Conservation (phyloP, 1,140 invertebrate genomes). For the Babylonia areolata region DNA sequence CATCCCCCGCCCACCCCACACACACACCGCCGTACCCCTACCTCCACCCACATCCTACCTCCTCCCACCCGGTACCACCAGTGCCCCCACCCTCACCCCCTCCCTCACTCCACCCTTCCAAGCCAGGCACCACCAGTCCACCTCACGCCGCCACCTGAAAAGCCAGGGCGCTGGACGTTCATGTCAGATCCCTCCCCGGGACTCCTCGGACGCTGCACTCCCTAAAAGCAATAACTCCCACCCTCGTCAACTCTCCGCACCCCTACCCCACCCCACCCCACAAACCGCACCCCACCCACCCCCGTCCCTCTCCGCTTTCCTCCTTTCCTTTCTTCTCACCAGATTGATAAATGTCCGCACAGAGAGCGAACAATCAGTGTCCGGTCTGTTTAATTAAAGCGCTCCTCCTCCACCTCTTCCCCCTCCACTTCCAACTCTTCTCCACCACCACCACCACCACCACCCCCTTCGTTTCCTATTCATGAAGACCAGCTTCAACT, state of each 20-base stretch:
- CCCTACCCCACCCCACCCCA: too few relatives aligned
- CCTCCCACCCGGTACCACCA: too few relatives aligned
- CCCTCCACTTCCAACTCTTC: background rate
- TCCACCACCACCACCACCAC: background rate
- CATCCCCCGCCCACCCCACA: conserved; percentile 3
- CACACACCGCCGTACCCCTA: conserved; percentile 3
- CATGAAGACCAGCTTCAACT: too few relatives aligned
- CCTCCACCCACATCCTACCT: background rate
- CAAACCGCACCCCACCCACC: too few relatives aligned
- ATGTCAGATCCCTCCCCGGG: background rate
- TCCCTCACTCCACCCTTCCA: too few relatives aligned
- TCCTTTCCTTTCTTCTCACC: background rate
- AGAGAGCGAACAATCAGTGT: background rate
- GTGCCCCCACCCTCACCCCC: background rate
- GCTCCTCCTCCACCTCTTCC: background rate
- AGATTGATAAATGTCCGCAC: conserved; percentile 14
- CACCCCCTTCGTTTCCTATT: too few relatives aligned
- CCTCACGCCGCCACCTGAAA: too few relatives aligned
- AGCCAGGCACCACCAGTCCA: too few relatives aligned
- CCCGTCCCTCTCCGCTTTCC: too few relatives aligned
- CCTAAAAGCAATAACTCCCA: background rate
- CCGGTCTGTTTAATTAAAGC: background rate
- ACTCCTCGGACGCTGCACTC: background rate
- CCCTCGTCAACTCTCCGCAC: too few relatives aligned
- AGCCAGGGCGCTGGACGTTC: too few relatives aligned